Conservation (phyloP, 2,113 vertebrate species). For the Clinocottus analis region DNA sequence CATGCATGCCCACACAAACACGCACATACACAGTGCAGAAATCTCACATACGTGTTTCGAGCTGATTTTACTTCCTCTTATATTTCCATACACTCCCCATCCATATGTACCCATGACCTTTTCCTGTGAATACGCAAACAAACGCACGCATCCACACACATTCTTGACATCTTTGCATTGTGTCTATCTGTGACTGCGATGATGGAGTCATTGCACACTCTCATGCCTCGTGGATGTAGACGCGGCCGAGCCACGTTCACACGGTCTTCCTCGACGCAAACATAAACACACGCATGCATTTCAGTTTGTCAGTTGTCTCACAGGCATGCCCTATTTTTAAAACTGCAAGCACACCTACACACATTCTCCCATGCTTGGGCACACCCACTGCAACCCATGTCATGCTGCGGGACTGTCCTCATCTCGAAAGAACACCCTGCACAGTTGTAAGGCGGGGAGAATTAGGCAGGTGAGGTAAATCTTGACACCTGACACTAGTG, state of each 20-base stretch:
- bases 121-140: neutral
- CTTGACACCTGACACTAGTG: conserved; percentile 65
- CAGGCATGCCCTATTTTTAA: conserved; percentile 74
- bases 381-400: conserved; percentile 60
- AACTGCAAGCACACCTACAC: conserved; percentile 72
- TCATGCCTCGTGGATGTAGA: conserved; percentile 38
- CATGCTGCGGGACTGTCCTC: conserved; percentile 15
- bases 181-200: conserved; percentile 7
- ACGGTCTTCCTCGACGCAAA: conserved; percentile 53
- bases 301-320: conserved; percentile 56
- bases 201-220: conserved; percentile 16
- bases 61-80: conserved; percentile 14
- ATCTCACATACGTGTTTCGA: conserved; percentile 15
- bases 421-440: conserved; percentile 25
- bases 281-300: conserved; percentile 51
- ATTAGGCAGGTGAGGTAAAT: conserved; percentile 62
- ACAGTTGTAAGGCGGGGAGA: conserved; percentile 20
- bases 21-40: conserved; percentile 14
- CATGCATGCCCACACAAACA: conserved; percentile 33
- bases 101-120: neutral
- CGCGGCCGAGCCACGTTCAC: conserved; percentile 54
- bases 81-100: neutral
- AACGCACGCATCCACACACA: conserved; percentile 8
- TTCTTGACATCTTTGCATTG: conserved; percentile 21
- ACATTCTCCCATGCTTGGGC: conserved; percentile 75